These are phyloP conservation scores for Capromys pilorides DNA, from an alignment of 2,797 vertebrate genomes.

Conservation along the genomic window DNA sequence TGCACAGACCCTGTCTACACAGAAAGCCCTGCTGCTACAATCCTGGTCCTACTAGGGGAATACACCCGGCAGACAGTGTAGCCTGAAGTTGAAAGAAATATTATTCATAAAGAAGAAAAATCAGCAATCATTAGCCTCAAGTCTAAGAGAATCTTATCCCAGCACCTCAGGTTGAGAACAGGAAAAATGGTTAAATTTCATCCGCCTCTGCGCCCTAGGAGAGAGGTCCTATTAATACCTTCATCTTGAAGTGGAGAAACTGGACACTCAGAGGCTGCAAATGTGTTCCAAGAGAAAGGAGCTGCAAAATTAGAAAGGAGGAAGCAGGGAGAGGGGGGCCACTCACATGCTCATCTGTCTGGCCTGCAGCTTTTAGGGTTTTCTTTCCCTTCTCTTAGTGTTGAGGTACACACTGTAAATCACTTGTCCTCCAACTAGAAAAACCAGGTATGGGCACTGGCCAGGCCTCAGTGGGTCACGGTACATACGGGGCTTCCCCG, in stretches of 20 bases:
- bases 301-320: not conserved
- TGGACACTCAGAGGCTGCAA: not conserved
- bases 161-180: not conserved
- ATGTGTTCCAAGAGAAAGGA: not conserved
- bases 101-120: not conserved
- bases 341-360: not conserved
- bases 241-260: slow-evolving; percentile 7
- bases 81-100: not conserved
- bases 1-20: not conserved
- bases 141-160: not conserved
- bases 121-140: not conserved
- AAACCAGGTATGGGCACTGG: not conserved
- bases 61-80: not conserved
- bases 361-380: not conserved
- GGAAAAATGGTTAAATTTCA: slow-evolving; percentile 39
- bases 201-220: not conserved
- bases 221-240: slow-evolving; percentile 26
- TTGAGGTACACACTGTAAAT: slow-evolving; percentile 41
- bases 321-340: not conserved
- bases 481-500: not conserved
- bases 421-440: not conserved
- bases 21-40: not conserved
- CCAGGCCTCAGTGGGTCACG: not conserved
- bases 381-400: not conserved
- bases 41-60: not conserved